These are phyloP conservation scores for Oncopodura yosiiana DNA, from an alignment of 1,140 invertebrate species.

Conservation along the genomic window DNA sequence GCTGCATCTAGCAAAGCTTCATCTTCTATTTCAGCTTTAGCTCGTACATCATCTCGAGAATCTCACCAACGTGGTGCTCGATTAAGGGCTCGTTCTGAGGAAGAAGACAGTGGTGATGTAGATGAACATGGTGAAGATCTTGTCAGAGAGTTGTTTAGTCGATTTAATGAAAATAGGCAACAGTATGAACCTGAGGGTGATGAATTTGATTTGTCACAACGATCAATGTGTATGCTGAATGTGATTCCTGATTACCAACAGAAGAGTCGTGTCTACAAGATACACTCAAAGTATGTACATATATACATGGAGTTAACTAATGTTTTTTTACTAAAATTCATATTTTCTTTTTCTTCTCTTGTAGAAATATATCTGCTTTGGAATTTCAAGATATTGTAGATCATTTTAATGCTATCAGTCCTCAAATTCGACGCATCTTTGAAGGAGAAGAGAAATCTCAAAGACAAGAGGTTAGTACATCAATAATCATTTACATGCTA, in stretches of 20 bases:
- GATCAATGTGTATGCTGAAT: conserved; percentile 14
- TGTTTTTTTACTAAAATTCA: no score
- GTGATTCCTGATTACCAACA: conserved; percentile 17
- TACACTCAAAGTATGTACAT: conserved; percentile 22
- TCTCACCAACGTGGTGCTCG: not conserved
- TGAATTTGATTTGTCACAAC: conserved; percentile 22
- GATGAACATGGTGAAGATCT: conserved; percentile 2
- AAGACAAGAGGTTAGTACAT: conserved; percentile 1
- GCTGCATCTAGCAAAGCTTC: not conserved
- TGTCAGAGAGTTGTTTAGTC: conserved; percentile 11
- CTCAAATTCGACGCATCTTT: conserved; percentile 17
- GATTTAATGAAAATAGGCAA: not conserved
- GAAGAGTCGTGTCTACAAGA: conserved; percentile 24
- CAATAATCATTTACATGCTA: not conserved
- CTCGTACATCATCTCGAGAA: no score
- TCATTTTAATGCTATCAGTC: conserved; percentile 11
- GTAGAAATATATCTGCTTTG: not conserved
- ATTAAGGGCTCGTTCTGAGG: not conserved
- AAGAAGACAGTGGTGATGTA: not conserved
- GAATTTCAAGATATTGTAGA: conserved; percentile 1
- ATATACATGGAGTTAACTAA: no score
- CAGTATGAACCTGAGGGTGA: conserved; percentile 14
- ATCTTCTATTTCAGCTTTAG: no score
- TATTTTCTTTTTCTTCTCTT: not conserved
- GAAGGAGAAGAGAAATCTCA: conserved; percentile 4